Evolutionary conservation across 2,113 vertebrate species (phyloP).

Genomic region (Loxodonta africana): DNA sequence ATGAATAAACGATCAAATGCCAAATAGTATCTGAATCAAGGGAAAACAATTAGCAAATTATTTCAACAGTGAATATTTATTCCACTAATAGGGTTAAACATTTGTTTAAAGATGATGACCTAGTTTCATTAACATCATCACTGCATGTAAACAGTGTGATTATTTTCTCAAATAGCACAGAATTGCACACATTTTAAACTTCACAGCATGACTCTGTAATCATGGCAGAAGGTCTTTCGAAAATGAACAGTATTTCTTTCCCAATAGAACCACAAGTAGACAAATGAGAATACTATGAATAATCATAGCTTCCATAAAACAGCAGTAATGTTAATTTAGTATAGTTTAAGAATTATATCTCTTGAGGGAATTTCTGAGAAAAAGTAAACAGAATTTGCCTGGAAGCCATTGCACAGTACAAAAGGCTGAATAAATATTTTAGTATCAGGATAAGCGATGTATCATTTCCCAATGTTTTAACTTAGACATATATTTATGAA

Average conservation of each 20-base stretch:
- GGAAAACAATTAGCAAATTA: constrained; percentile 53
- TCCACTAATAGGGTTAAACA: constrained; percentile 62
- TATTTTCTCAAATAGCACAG: constrained; percentile 71
- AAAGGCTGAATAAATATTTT: not conserved
- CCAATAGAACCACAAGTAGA: constrained; percentile 48
- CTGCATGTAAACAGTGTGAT: constrained; percentile 77
- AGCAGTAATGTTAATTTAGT: constrained; percentile 51
- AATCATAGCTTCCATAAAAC: constrained; percentile 60
- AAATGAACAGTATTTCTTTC: constrained; percentile 64
- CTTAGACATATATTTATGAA: not conserved
- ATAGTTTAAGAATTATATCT: constrained; percentile 46
- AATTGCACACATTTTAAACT: constrained; percentile 67
- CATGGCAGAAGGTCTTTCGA: constrained; percentile 56
- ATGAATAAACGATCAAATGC: constrained; percentile 37
- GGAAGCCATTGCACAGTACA: not conserved
- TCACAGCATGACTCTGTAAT: constrained; percentile 64
- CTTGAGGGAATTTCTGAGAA: constrained; percentile 44
- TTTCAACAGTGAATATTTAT: constrained; percentile 72
- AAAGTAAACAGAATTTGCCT: constrained; percentile 33
- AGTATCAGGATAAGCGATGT: not conserved
- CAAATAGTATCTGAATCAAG: constrained; percentile 37
- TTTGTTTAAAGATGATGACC: constrained; percentile 77
- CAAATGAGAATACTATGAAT: constrained; percentile 59
- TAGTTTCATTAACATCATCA: constrained; percentile 70
- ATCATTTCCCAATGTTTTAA: not conserved